These are phyloP conservation scores for Agonopterix heracliana DNA, from an alignment of 2,888 invertebrate species.

Conservation along the genomic window DNA sequence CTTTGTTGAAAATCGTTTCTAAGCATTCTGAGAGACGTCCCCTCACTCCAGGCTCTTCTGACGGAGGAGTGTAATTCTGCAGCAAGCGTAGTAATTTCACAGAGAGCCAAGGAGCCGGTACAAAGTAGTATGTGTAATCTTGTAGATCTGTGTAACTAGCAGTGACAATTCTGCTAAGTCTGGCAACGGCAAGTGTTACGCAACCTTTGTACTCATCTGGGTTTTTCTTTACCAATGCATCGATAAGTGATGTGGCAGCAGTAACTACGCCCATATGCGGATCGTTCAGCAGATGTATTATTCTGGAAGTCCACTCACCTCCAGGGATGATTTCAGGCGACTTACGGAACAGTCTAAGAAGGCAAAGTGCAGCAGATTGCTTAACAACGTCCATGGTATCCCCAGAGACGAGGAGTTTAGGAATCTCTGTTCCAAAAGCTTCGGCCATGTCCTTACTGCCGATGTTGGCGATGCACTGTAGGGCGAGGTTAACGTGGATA, in stretches of 20 bases:
- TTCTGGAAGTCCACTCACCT: slow-evolving; percentile 99
- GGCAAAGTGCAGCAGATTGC: slow-evolving; percentile 98
- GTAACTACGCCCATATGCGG: slow-evolving; percentile 99
- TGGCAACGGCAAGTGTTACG: slow-evolving; percentile 97
- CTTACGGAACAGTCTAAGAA: slow-evolving; percentile 94
- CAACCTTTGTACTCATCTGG: slow-evolving; percentile 99
- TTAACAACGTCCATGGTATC: slow-evolving; percentile 99
- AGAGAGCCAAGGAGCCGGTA: slow-evolving; percentile 99
- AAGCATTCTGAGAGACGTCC: slow-evolving; percentile 97
- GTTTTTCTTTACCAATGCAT: slow-evolving; percentile 98
- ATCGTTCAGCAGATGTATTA: slow-evolving; percentile 98
- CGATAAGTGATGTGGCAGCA: slow-evolving; percentile 97
- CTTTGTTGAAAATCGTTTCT: slow-evolving; percentile 98
- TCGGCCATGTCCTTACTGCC: slow-evolving; percentile 99
- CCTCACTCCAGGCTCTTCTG: slow-evolving; percentile 95
- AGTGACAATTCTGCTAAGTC: slow-evolving; percentile 97
- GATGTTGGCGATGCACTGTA: slow-evolving; percentile 99
- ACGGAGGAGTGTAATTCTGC: slow-evolving; percentile 99
- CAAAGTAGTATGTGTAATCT: slow-evolving; percentile 99
- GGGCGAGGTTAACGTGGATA: slow-evolving; percentile 97
- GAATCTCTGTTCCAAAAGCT: slow-evolving; percentile 98
- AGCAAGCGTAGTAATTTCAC: slow-evolving; percentile 96
- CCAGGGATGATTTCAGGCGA: slow-evolving; percentile 97
- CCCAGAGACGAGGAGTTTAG: slow-evolving; percentile 97
- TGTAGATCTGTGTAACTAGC: slow-evolving; percentile 99